Evolutionary conservation across 2,888 invertebrate species (phyloP).

Genomic region (Drosophila paranaensis): DNA sequence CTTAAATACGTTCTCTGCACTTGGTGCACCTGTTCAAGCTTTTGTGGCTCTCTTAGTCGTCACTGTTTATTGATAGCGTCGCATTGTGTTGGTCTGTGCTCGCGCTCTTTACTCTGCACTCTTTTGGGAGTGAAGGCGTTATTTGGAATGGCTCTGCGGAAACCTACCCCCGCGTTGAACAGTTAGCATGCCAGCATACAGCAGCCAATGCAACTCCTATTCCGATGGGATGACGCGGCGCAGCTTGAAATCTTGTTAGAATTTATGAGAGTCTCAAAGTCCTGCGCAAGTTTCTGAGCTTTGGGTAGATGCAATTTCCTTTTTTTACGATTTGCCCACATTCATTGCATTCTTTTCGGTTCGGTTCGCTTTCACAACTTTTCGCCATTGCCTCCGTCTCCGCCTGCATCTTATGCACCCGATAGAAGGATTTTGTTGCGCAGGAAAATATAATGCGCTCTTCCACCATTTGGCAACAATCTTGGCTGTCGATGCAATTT

Average conservation of each 20-base stretch:
- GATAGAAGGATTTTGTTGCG: constrained; percentile 42
- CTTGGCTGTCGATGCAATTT: constrained; percentile 59
- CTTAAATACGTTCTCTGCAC: constrained; percentile 19
- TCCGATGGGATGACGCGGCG: constrained; percentile 37
- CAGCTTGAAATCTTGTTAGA: constrained; percentile 81
- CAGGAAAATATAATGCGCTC: constrained; percentile 68
- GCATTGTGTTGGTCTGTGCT: constrained; percentile 49
- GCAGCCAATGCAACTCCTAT: constrained; percentile 43
- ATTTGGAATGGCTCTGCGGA: constrained; percentile 39
- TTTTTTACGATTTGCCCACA: constrained; percentile 74
- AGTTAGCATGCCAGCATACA: background rate
- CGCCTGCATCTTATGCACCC: background rate
- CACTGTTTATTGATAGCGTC: constrained; percentile 25
- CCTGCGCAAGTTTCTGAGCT: constrained; percentile 78
- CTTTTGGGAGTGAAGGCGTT: constrained; percentile 38
- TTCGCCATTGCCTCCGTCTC: constrained; percentile 13
- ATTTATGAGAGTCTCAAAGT: constrained; percentile 79
- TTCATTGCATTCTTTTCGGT: constrained; percentile 66
- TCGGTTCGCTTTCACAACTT: constrained; percentile 65
- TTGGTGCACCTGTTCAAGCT: constrained; percentile 47
- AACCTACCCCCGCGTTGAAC: constrained; percentile 1
- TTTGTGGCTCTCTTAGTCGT: constrained; percentile 34
- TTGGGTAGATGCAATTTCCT: constrained; percentile 77
- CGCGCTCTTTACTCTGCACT: constrained; percentile 34
- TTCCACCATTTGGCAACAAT: constrained; percentile 67